Evolutionary conservation across 2,888 invertebrate genomes (phyloP).

Genomic region (Sepioteuthis lessoniana): DNA sequence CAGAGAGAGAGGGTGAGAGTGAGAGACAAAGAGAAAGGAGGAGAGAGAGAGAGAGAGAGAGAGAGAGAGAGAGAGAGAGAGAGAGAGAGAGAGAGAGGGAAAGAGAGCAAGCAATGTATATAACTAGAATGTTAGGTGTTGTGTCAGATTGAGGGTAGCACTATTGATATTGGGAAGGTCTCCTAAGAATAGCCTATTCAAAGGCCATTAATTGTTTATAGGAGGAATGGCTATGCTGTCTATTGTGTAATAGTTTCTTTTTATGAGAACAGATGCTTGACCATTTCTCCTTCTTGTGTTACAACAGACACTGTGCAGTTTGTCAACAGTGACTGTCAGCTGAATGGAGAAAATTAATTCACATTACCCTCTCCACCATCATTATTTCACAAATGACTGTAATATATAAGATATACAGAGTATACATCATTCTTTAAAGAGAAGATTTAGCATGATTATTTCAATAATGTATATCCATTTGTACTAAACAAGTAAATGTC

Average conservation of each 20-base stretch:
- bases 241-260: background rate
- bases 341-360: background rate
- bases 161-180: background rate
- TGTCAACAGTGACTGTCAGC: background rate
- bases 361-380: background rate
- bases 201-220: background rate
- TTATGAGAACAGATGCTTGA: background rate
- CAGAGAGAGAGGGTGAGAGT: too few species aligned
- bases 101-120: background rate
- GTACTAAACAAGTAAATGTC: too few species aligned
- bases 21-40: too few species aligned
- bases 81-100: too few species aligned
- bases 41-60: too few species aligned
- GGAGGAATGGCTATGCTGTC: background rate
- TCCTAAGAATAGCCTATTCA: background rate
- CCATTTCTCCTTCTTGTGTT: background rate
- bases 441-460: too few species aligned
- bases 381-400: background rate
- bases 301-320: background rate
- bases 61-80: too few species aligned
- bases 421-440: too few species aligned
- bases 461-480: too few species aligned
- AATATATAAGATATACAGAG: too few species aligned
- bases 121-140: constrained; percentile 5
- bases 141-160: background rate